These are phyloP conservation scores for Arctia plantaginis DNA, from an alignment of 2,888 invertebrate species.

Conservation along the genomic window DNA sequence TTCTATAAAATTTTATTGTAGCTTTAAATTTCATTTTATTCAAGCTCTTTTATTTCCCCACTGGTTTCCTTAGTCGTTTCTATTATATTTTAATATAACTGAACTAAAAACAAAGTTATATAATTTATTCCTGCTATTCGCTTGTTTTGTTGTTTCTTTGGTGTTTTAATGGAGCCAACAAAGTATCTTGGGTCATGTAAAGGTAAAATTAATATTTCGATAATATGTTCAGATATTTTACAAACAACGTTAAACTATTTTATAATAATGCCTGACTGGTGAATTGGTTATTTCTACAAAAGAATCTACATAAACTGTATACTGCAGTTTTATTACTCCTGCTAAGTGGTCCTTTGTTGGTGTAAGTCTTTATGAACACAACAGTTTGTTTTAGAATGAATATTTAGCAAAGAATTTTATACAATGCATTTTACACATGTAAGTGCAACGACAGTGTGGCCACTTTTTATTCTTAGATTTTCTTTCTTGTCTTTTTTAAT, in stretches of 20 bases:
- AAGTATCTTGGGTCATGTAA: neutral
- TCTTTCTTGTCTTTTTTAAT: neutral
- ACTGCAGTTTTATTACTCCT: neutral
- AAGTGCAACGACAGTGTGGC: neutral
- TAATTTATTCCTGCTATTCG: slow-evolving; percentile 31
- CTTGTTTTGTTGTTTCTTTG: slow-evolving; percentile 9
- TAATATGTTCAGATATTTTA: neutral
- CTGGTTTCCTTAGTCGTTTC: slow-evolving; percentile 37
- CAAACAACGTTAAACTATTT: neutral
- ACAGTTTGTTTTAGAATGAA: neutral
- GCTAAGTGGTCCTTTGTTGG: neutral
- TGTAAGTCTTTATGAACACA: neutral
- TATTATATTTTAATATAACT: slow-evolving; percentile 41
- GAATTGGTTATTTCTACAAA: neutral
- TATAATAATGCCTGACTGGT: neutral
- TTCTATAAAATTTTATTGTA: slow-evolving; percentile 49
- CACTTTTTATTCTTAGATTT: neutral
- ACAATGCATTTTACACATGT: neutral
- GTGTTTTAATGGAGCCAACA: slow-evolving; percentile 6
- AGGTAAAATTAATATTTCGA: neutral
- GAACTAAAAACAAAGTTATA: slow-evolving; percentile 32
- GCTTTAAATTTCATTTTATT: slow-evolving; percentile 49
- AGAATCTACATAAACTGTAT: neutral
- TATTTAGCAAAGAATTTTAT: neutral
- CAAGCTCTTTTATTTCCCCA: slow-evolving; percentile 13